Conservation (phyloP, 2,797 vertebrate genomes). For the Astyanax mexicanus region DNA sequence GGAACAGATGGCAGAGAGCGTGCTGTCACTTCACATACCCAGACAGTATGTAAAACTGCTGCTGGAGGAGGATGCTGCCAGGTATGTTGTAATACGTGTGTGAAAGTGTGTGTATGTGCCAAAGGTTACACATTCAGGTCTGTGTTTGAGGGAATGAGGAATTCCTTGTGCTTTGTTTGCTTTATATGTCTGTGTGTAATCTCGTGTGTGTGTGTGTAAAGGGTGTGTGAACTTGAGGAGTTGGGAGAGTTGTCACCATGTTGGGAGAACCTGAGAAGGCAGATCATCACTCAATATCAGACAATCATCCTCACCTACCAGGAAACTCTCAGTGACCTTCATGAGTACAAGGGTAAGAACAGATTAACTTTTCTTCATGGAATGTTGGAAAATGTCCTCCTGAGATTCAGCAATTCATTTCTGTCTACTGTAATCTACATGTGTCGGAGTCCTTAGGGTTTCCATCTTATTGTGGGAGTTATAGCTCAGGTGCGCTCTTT, state of each 20-base stretch:
- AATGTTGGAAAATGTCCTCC: neutral
- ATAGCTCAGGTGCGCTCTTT: too few relatives aligned
- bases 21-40: conserved; percentile 91
- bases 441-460: too few relatives aligned
- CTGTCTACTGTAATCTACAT: too few relatives aligned
- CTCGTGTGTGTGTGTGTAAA: conserved; percentile 58
- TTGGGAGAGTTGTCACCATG: conserved; percentile 94
- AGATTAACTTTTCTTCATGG: neutral
- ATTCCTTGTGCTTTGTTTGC: neutral
- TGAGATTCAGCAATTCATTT: too few relatives aligned
- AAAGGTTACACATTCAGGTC: conserved; percentile 8
- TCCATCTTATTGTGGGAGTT: too few relatives aligned
- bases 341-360: conserved; percentile 94
- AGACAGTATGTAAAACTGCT: conserved; percentile 96
- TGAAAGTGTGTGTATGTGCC: neutral
- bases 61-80: conserved; percentile 95
- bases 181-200: neutral
- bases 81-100: conserved; percentile 71
- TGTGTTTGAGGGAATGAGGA: conserved; percentile 1
- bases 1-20: conserved; percentile 98
- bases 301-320: conserved; percentile 98
- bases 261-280: conserved; percentile 96
- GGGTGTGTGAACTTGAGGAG: conserved; percentile 97
- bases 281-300: conserved; percentile 98
- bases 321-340: conserved; percentile 95